phyloP scores from a whole-genome alignment of 2,888 invertebrate genomes.

The Steinernema carpocapsae region DNA sequence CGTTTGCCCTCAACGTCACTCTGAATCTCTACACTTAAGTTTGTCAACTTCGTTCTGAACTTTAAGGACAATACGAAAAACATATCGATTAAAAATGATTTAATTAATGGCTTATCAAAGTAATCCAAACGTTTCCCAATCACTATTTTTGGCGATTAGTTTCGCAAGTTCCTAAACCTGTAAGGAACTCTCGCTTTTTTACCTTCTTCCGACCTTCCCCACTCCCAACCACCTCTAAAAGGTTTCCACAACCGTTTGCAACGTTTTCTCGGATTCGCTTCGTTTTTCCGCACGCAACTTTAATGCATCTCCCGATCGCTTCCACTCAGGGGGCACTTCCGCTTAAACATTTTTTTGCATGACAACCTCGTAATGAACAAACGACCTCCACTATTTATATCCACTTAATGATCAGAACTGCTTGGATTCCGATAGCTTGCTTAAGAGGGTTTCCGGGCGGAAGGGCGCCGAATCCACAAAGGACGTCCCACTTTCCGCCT shows the following conservation, averaged over 20 bases:
- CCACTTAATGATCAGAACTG: neutral
- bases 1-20: too few species aligned
- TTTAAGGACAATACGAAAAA: too few species aligned
- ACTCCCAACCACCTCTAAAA: neutral
- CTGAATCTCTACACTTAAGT: too few species aligned
- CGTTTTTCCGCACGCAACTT: neutral
- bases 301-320: neutral
- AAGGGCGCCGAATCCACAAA: neutral
- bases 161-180: too few species aligned
- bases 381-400: neutral
- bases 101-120: too few species aligned
- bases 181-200: too few species aligned
- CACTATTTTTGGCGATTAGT: too few species aligned
- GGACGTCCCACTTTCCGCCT: neutral
- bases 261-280: neutral
- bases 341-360: neutral
- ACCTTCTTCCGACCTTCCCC: neutral
- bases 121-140: too few species aligned
- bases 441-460: neutral
- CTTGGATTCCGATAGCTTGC: neutral
- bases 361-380: constrained; percentile 8
- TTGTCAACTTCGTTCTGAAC: too few species aligned
- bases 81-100: too few species aligned
- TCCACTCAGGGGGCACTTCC: neutral
- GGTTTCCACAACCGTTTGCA: neutral